Percentiles rank a stretch among this genome's conserved stretches.
Evolutionary conservation across 2,113 vertebrate species (phyloP).

Genomic region (Eublepharis macularius): DNA sequence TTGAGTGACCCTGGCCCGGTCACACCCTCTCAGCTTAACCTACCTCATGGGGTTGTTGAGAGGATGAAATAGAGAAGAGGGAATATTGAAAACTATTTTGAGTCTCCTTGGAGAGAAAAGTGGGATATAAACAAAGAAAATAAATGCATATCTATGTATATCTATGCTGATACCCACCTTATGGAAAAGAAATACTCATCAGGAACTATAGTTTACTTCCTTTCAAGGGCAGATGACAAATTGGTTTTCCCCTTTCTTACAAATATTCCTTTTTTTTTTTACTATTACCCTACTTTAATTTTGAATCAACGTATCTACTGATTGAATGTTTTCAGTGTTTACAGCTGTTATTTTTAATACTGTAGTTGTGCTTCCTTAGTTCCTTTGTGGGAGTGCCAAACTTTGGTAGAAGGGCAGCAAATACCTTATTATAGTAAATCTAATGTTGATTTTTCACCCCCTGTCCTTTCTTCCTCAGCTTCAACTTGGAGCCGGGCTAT

Average conservation of each 20-base stretch:
- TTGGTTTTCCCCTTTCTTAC: not conserved
- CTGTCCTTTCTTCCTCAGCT: slow-evolving; percentile 70
- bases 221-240: not conserved
- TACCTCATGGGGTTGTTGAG: too few species aligned
- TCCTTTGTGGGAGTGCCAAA: not conserved
- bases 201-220: not conserved
- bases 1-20: too few species aligned
- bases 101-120: too few species aligned
- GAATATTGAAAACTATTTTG: too few species aligned
- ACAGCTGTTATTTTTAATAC: not conserved
- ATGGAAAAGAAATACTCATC: not conserved
- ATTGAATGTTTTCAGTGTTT: not conserved
- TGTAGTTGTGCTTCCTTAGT: not conserved
- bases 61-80: too few species aligned
- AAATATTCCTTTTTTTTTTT: not conserved
- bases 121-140: too few species aligned
- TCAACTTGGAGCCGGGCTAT: slow-evolving; percentile 96
- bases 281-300: not conserved
- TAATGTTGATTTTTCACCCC: accelerated
- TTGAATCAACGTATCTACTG: not conserved
- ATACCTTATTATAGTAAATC: not conserved
- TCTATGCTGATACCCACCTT: too few species aligned
- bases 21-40: too few species aligned
- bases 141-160: too few species aligned
- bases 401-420: not conserved